Conservation (phyloP, 2,797 vertebrate species). For the Cetoscarus ocellatus region DNA sequence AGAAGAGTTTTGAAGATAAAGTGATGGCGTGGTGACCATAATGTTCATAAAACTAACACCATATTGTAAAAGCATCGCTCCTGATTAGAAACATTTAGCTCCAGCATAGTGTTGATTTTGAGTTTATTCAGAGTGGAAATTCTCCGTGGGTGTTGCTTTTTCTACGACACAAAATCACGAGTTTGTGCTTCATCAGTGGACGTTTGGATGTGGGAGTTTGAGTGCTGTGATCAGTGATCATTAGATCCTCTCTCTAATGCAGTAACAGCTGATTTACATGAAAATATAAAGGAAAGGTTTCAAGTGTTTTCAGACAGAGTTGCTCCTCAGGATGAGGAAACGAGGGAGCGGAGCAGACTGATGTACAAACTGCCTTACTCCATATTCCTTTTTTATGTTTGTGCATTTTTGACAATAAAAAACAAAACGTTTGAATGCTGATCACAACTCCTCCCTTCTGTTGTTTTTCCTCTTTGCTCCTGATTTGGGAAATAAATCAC, state of each 20-base stretch:
- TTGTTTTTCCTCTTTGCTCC: neutral
- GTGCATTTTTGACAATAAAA: conserved; percentile 76
- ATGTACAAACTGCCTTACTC: conserved; percentile 85
- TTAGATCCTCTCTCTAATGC: conserved; percentile 67
- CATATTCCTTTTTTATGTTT: conserved; percentile 83
- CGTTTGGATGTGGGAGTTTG: conserved; percentile 47
- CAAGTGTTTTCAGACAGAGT: conserved; percentile 45
- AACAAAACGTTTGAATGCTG: conserved; percentile 76
- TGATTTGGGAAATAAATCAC: no score
- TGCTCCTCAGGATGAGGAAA: conserved; percentile 55
- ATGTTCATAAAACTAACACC: neutral
- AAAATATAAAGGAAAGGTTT: conserved; percentile 12
- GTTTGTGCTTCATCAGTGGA: conserved; percentile 20
- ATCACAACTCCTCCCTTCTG: conserved; percentile 9
- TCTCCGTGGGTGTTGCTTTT: conserved; percentile 26
- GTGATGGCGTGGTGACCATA: conserved; percentile 6
- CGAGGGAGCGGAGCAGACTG: conserved; percentile 66
- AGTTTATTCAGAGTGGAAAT: conserved; percentile 17
- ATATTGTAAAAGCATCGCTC: conserved; percentile 1
- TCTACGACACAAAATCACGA: conserved; percentile 4
- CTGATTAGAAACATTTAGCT: neutral
- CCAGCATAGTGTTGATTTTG: conserved; percentile 13
- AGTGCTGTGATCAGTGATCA: conserved; percentile 46
- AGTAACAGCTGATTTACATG: conserved; percentile 53
- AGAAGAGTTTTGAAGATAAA: conserved; percentile 10